These are phyloP conservation scores for Sweltsa coloradensis DNA, from an alignment of 1,140 invertebrate genomes.

Conservation along the genomic window DNA sequence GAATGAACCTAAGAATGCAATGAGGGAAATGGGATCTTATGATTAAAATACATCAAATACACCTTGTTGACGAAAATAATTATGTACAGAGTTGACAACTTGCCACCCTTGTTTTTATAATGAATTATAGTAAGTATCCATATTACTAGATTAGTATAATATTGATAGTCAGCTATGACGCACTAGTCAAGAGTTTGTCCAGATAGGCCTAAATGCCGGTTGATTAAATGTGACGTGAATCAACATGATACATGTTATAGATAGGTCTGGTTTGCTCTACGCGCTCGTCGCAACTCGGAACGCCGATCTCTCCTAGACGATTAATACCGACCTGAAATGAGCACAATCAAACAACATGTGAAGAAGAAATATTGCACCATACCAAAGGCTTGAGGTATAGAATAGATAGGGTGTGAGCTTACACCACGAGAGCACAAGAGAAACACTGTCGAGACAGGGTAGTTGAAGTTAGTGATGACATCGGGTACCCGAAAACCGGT, in stretches of 20 bases:
- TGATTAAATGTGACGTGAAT: constrained; percentile 1
- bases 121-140: too few relatives aligned
- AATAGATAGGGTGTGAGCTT: not conserved
- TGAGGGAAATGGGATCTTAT: too few relatives aligned
- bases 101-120: too few relatives aligned
- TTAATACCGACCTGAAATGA: constrained; percentile 11
- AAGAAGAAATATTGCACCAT: not conserved
- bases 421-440: not conserved
- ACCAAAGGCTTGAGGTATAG: not conserved
- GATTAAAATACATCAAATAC: too few relatives aligned
- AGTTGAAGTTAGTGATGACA: not conserved
- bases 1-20: too few relatives aligned
- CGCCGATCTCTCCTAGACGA: constrained; percentile 2
- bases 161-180: not conserved
- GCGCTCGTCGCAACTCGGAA: constrained; percentile 5
- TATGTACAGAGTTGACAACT: too few relatives aligned
- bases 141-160: not conserved
- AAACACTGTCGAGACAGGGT: not conserved
- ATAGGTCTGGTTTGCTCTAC: too few relatives aligned
- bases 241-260: too few relatives aligned
- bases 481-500: not conserved
- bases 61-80: too few relatives aligned
- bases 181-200: constrained; percentile 4
- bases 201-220: not conserved
- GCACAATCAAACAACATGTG: constrained; percentile 2